Base-by-base conservation (phyloP, 2,113 vertebrate species). In the Ornithorhynchus anatinus region DNA sequence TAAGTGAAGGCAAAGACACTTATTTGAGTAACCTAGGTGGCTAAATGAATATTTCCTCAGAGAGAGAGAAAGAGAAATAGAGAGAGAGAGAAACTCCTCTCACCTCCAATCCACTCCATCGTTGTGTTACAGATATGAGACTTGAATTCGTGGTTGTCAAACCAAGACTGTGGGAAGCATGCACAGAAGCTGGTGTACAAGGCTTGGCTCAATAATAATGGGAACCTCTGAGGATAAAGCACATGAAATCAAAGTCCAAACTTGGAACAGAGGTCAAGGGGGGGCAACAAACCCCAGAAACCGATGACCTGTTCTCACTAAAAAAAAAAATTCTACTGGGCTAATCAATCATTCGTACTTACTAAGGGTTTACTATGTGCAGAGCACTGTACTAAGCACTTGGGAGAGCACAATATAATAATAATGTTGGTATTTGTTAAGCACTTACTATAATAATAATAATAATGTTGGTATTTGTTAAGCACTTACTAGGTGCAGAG, bases 161-260 rank as follows among this genome's bases (percentile, higher is more conserved):
- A 87, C 82, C 47, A 81, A 19, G 86, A 93, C 62, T 76, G 48
- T 1, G 85, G 86, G 63, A 94, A 93, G 77, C 69, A 72, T 64
- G 77, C 85, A 40, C 85, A 91, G 76, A 91, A 92, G 60, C 88
- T 87, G 76, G 84, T 88, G 37, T 68, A 87, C 57, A 92, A 17
- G 3, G 62, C 81, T 84, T 89, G 85, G 58, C 85, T 91, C 74
- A 92, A 70, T 27, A 88, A 72, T 1, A 22, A 82, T 7, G 85
- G 86, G 23, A 88, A 80, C 37, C 60, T 68, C 62, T 84, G 56
- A 14, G 14, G 2, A n/a, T 22, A 38, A 65, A 77, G 45, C 32
- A 54, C 72, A 80, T 44, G 44, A 58, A 40, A 76, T 19, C 2
- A 56, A 66, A 17, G 1, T 59, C 23, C 22, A 8, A 8, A 19